These are phyloP conservation scores for Isichthys henryi DNA, from an alignment of 2,113 vertebrate genomes.

Conservation along the genomic window DNA sequence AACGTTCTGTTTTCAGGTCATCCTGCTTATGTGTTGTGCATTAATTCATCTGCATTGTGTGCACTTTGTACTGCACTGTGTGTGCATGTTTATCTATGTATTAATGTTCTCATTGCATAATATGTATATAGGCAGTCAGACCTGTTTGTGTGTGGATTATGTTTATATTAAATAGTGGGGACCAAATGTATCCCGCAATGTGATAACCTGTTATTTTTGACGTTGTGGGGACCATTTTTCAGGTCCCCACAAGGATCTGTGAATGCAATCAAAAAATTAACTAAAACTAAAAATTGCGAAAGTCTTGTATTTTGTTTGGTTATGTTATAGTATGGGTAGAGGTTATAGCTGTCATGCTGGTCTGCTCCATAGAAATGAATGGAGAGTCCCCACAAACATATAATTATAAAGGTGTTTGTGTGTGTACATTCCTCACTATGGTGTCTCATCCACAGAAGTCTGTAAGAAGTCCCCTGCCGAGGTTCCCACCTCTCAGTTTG, in stretches of 20 bases:
- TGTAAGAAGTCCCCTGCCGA: conserved; percentile 47
- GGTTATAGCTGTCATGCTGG: no score
- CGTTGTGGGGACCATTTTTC: no score
- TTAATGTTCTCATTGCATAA: neutral
- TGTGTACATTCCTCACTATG: neutral
- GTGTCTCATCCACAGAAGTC: conserved; percentile 47
- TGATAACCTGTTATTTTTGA: no score
- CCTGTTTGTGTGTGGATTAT: neutral
- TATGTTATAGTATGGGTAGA: no score
- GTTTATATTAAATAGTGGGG: no score
- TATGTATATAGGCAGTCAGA: no score
- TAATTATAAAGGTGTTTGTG: neutral
- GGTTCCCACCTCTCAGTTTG: conserved; percentile 50
- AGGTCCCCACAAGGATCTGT: no score
- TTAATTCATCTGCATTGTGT: neutral
- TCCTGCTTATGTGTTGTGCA: neutral
- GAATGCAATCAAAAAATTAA: no score
- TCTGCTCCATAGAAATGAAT: neutral
- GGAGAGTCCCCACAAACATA: no score
- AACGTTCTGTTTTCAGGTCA: neutral
- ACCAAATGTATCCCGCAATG: no score
- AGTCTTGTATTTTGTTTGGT: no score
- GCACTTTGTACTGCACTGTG: neutral
- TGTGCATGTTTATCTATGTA: neutral
- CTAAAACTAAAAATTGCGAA: no score